Evolutionary conservation across 1,140 invertebrate species (phyloP).

Genomic region (Cydia fagiglandana): DNA sequence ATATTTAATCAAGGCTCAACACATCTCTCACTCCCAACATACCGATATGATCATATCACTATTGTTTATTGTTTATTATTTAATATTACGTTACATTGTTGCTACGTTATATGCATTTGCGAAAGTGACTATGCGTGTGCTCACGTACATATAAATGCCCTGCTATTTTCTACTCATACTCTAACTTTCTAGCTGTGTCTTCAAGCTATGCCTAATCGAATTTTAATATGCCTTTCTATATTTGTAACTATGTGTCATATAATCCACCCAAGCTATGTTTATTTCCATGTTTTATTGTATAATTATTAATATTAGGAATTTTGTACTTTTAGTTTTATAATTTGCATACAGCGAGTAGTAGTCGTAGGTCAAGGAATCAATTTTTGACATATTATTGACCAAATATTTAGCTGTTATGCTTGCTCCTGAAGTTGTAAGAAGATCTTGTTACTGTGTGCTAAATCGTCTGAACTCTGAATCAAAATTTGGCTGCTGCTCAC

Average conservation of each 20-base stretch:
- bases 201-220: neutral
- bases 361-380: neutral
- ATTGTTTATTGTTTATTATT: neutral
- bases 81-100: too few species aligned
- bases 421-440: too few species aligned
- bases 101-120: neutral
- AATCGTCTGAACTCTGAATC: too few species aligned
- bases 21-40: neutral
- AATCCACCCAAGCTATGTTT: too few species aligned
- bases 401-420: too few species aligned
- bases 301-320: neutral
- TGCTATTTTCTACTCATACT: neutral
- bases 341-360: neutral
- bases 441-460: too few species aligned
- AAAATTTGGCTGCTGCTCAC: too few species aligned
- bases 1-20: neutral
- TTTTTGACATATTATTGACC: neutral
- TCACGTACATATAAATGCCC: neutral
- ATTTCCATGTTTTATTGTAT: too few species aligned
- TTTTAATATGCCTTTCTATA: neutral
- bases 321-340: neutral
- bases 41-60: neutral
- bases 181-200: neutral
- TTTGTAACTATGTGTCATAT: too few species aligned
- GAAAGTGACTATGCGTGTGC: neutral